Evolutionary conservation across 2,113 vertebrate genomes (phyloP).

Genomic region (Bos indicus): DNA sequence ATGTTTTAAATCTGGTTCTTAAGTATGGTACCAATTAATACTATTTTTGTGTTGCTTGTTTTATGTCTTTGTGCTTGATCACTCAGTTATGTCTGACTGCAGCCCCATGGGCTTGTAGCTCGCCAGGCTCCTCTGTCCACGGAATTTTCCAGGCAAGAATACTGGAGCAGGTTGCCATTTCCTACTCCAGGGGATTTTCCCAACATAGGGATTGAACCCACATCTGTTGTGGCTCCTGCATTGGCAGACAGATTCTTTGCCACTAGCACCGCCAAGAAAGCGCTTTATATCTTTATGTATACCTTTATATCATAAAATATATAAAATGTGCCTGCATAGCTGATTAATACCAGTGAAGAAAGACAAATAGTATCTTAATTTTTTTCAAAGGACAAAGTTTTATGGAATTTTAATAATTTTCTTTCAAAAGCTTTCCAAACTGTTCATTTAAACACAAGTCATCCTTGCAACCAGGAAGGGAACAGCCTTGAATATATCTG

Average conservation of each 20-base stretch:
- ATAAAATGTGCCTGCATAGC: neutral
- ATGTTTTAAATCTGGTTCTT: conserved; percentile 29
- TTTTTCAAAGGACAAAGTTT: neutral
- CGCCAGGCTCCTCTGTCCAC: neutral
- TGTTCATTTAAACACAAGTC: neutral
- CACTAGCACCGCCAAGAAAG: neutral
- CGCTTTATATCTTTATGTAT: neutral
- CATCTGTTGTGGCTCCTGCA: neutral
- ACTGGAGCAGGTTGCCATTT: neutral
- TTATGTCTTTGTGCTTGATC: neutral
- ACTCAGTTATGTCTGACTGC: neutral
- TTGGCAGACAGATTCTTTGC: neutral
- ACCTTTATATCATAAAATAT: conserved; percentile 6
- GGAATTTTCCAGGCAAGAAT: neutral
- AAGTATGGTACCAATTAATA: neutral
- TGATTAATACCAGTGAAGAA: neutral
- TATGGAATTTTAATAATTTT: conserved; percentile 40
- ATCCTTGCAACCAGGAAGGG: neutral
- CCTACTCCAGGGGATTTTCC: neutral
- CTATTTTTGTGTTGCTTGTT: neutral
- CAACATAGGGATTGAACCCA: neutral
- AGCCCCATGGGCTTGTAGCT: neutral
- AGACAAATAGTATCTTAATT: neutral
- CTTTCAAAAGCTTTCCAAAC: neutral
- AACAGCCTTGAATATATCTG: neutral